Evolutionary conservation across 2,888 invertebrate genomes (phyloP), one percentile per base, ranked within the genome.

Genomic region (Uloborus plumipes): DNA sequence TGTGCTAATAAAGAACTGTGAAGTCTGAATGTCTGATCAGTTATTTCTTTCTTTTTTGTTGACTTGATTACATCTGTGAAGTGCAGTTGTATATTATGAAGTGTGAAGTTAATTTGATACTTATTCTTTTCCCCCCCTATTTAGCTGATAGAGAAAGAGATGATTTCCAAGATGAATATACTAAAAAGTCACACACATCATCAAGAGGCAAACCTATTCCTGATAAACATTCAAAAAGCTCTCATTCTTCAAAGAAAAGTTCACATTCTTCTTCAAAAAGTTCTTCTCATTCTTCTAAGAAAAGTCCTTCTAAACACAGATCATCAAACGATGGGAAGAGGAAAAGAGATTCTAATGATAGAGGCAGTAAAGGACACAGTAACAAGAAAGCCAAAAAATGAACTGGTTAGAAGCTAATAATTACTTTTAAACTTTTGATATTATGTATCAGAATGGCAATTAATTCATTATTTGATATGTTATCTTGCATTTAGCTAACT

Each of bases 141-240:
- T 18, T 51, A 82, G 96, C 96, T 87, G 97, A 97, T 88, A 93
- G 94, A 86, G 94, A 95, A 87, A 92, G 92, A 70, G 91, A 91
- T 7, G 92, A 90, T 64, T 87, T 86, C 62, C 85, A 86, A 58
- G 87, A 88, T 72, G 87, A 87, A 26, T 86, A 86, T 64, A 84
- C 86, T 22, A 85, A 85, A 39, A 72, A 84, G 22, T 74, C 66
- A 7, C 64, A 55, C 9, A 26, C 53, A 0, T 39, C n/a, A 26
- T 55, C 20, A 26, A 47, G 64, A 55, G 39, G 76, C 0, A 78
- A 78, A 72, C 16, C 59, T 50, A 14, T 9, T 22, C 50, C 51
- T 15, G 53, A 58, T 15, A 47, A 70, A 22, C 39, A 39, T 39
- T 20, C 59, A 59, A 59, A 14, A 14, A n/a, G 20, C 13, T 18